phyloP scores from a whole-genome alignment of 1,140 invertebrate genomes.

The Drosophila neocordata region DNA sequence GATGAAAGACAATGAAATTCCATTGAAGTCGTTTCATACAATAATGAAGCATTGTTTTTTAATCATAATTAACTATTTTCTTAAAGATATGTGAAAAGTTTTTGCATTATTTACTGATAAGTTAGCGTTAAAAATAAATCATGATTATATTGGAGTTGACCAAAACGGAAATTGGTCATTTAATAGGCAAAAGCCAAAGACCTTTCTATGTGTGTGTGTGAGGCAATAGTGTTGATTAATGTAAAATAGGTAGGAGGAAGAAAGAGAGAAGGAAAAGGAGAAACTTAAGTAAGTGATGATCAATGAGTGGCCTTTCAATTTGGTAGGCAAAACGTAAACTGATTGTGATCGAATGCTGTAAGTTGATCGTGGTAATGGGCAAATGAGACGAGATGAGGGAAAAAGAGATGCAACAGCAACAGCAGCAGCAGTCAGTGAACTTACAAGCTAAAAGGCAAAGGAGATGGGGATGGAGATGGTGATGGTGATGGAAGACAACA shows the following conservation, averaged over 20 bases:
- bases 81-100: neutral
- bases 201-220: conserved; percentile 28
- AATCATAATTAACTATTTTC: too few relatives aligned
- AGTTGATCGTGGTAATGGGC: conserved; percentile 19
- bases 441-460: conserved; percentile 50
- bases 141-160: conserved; percentile 38
- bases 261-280: neutral
- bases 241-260: conserved; percentile 43
- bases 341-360: conserved; percentile 69
- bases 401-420: conserved; percentile 16
- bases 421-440: conserved; percentile 49
- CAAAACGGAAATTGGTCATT: conserved; percentile 70
- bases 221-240: conserved; percentile 56
- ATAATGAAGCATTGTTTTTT: too few relatives aligned
- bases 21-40: neutral
- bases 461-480: conserved; percentile 30
- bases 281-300: conserved; percentile 40
- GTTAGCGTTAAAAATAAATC: conserved; percentile 39
- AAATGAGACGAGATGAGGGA: neutral
- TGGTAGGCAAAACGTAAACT: conserved; percentile 74
- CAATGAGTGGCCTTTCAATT: conserved; percentile 73
- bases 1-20: neutral
- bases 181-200: conserved; percentile 50
- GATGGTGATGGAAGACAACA: conserved; percentile 18
- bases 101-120: neutral